These are phyloP conservation scores for Pandemis corylana DNA, from an alignment of 2,888 invertebrate species.

Conservation along the genomic window DNA sequence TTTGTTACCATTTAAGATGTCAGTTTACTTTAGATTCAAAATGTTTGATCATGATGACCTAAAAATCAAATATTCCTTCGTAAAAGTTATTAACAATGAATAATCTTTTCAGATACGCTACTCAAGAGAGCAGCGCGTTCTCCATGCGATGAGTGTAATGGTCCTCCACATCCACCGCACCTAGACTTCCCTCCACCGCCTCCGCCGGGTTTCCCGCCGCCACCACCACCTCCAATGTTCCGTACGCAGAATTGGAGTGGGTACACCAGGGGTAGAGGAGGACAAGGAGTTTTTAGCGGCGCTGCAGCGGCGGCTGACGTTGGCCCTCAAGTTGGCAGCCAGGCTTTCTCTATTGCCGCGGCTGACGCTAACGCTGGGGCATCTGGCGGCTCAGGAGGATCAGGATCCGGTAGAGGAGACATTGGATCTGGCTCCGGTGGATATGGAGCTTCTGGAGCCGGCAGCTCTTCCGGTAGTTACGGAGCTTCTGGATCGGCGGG, in stretches of 20 bases:
- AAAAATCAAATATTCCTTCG: no score
- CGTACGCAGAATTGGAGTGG: conserved; percentile 70
- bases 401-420: conserved; percentile 9
- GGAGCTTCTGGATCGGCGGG: background rate
- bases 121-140: conserved; percentile 54
- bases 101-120: conserved; percentile 51
- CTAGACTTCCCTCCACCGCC: conserved; percentile 37
- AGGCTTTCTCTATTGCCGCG: conserved; percentile 60
- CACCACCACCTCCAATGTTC: conserved; percentile 53
- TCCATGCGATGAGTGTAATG: conserved; percentile 50
- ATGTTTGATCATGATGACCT: no score
- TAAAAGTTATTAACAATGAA: background rate
- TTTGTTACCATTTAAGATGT: no score
- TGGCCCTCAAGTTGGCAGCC: conserved; percentile 51
- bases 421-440: conserved; percentile 8
- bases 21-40: no score
- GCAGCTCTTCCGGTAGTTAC: conserved; percentile 15
- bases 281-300: conserved; percentile 65
- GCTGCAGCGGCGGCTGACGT: conserved; percentile 59
- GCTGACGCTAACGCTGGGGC: conserved; percentile 36
- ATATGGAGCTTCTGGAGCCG: conserved; percentile 19
- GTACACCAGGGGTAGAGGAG: conserved; percentile 55
- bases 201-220: conserved; percentile 36
- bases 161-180: conserved; percentile 37
- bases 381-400: conserved; percentile 4